Evolutionary conservation across 1,140 invertebrate genomes (phyloP), one percentile per base, ranked within the genome.

Genomic region (Probaryconus sp.): DNA sequence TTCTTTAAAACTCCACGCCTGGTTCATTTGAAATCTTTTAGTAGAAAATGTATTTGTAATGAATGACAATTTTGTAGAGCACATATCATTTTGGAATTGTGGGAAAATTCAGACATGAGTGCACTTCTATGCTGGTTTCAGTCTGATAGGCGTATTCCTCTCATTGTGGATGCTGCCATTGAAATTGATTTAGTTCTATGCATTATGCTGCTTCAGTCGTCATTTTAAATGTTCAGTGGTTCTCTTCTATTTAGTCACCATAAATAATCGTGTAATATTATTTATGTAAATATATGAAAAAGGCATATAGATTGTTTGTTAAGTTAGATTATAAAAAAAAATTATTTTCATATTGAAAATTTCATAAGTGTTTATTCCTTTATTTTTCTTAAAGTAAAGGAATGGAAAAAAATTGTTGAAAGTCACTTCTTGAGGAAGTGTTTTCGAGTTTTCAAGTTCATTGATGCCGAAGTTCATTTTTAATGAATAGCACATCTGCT

Each of bases 401-500:
- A 17, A 33, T 35, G 31, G 18, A 43, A 50, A 51, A 17, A 30
- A 16, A 42, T 78, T 68, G 80, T 83, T 80, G 77, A 80, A 84
- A 85, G 81, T 84, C 79, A 79, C 78, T 82, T 73, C 58, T 70
- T 45, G 42, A 67, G 28, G 58, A 64, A 73, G 68, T 76, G 83
- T 82, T 76, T n/a, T 64, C 73, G 42, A 74, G 74, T 81, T 79
- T 83, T 79, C 69, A 64, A 81, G 81, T 85, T 84, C 85, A 86
- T 86, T 85, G 85, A 86, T 83, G 80, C 76, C 69, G 42, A 76
- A 82, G 78, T 82, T 82, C 63, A 83, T 85, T 76, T 82, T 83
- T 83, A 83, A 84, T 76, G 74, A 45, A 85, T 82, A 69, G 81
- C 50, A 73, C 85, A 86, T 86, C 85, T 86, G 85, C 83, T 76